Evolutionary conservation across 2,113 vertebrate genomes (phyloP).

Genomic region (Lagopus leucura): DNA sequence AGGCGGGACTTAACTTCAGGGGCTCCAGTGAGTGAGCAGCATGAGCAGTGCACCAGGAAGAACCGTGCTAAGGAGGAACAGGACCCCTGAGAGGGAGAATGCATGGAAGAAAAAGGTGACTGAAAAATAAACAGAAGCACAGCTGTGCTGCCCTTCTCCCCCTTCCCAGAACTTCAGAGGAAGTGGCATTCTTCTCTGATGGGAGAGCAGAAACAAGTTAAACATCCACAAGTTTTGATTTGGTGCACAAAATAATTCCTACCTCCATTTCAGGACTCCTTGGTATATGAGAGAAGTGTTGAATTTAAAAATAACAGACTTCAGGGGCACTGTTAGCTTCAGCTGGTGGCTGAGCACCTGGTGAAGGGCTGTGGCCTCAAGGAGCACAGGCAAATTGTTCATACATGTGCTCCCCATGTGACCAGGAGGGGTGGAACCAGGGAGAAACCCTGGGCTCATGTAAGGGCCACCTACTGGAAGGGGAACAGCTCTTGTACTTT

Average conservation of each 20-base stretch:
- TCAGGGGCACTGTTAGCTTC: background rate
- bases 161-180: background rate
- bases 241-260: background rate
- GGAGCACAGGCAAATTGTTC: too few relatives aligned
- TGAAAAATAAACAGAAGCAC: background rate
- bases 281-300: background rate
- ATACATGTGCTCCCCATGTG: too few relatives aligned
- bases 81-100: background rate
- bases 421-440: too few relatives aligned
- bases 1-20: background rate
- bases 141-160: accelerated
- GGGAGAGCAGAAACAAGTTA: background rate
- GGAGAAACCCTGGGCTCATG: too few relatives aligned
- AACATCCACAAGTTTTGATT: background rate
- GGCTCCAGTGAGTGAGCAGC: background rate
- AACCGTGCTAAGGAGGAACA: background rate
- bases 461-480: too few relatives aligned
- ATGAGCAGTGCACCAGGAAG: accelerated
- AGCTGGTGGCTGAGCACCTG: too few relatives aligned
- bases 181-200: background rate
- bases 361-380: too few relatives aligned
- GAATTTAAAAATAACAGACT: background rate
- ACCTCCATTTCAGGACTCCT: background rate
- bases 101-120: too few relatives aligned
- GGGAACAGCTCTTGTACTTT: too few relatives aligned